phyloP scores from a whole-genome alignment of 2,113 vertebrate genomes.

The Paradoxurus hermaphroditus region DNA sequence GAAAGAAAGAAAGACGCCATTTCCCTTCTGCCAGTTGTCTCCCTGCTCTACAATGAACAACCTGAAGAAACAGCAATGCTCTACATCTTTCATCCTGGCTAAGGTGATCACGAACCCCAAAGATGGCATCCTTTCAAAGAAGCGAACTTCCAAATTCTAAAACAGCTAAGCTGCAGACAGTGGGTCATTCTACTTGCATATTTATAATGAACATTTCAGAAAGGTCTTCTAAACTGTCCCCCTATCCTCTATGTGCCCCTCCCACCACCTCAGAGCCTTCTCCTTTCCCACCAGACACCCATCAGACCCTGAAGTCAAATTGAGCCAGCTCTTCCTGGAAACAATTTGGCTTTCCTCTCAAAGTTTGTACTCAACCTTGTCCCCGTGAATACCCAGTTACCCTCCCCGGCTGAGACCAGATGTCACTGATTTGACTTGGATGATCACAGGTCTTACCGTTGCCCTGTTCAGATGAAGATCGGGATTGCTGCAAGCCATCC shows the following conservation, averaged over 20 bases:
- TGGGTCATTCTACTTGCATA: background rate
- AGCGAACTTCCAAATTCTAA: conserved; percentile 9
- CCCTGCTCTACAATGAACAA: background rate
- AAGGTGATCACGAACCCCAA: background rate
- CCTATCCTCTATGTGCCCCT: no score
- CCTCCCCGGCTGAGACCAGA: background rate
- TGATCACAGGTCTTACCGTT: conserved; percentile 79
- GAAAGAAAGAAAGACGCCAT: background rate
- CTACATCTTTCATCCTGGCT: background rate
- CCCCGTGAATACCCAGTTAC: background rate
- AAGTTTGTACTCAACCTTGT: background rate
- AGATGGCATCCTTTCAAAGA: background rate
- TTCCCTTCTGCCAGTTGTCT: background rate
- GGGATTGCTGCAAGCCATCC: conserved; percentile 86
- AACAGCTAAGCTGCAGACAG: background rate
- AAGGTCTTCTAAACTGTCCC: background rate
- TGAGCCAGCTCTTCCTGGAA: background rate
- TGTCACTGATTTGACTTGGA: background rate
- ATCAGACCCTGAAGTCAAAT: background rate
- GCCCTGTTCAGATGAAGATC: conserved; percentile 94
- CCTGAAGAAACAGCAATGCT: background rate
- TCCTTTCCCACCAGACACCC: background rate
- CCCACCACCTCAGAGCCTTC: background rate
- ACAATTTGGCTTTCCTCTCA: background rate
- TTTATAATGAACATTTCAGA: background rate